Evolutionary conservation across 1,140 invertebrate species (phyloP).

Genomic region (Monomorium pharaonis): DNA sequence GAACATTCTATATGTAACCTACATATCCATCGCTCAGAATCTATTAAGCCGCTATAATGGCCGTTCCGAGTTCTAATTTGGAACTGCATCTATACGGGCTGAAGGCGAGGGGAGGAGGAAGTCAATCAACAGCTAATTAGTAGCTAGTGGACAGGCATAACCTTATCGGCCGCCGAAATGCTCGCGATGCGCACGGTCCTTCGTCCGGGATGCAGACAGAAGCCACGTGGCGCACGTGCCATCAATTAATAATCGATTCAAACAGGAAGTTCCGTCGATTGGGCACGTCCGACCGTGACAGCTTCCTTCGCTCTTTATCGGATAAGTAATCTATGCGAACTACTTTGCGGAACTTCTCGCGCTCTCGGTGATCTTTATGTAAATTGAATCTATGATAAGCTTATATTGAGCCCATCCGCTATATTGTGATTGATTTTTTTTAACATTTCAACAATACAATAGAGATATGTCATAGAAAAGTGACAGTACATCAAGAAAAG

Average conservation of each 20-base stretch:
- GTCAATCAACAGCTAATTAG: conserved; percentile 72
- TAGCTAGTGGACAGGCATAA: conserved; percentile 71
- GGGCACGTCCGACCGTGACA: conserved; percentile 65
- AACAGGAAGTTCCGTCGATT: conserved; percentile 65
- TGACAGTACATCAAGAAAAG: neutral
- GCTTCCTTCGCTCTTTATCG: conserved; percentile 66
- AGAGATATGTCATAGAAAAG: neutral
- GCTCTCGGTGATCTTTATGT: conserved; percentile 19
- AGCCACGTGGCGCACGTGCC: conserved; percentile 64
- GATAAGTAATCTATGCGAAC: conserved; percentile 44
- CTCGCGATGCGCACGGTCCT: conserved; percentile 53
- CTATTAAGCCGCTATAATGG: conserved; percentile 22
- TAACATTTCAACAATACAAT: neutral
- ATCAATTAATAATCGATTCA: conserved; percentile 70
- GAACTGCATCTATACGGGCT: conserved; percentile 2
- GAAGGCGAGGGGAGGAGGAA: conserved; percentile 36
- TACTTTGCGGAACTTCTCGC: conserved; percentile 40
- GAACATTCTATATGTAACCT: neutral
- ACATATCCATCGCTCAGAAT: neutral
- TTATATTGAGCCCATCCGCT: neutral
- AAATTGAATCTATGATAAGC: conserved; percentile 24
- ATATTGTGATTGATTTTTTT: conserved; percentile 5
- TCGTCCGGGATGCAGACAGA: conserved; percentile 66
- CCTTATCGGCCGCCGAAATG: conserved; percentile 67
- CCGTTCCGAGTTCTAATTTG: conserved; percentile 34